A percentile compares a stretch with the other conserved stretches of the same genome.
Conservation (phyloP, 1,140 invertebrate genomes). For the Drosophila jambulina region DNA sequence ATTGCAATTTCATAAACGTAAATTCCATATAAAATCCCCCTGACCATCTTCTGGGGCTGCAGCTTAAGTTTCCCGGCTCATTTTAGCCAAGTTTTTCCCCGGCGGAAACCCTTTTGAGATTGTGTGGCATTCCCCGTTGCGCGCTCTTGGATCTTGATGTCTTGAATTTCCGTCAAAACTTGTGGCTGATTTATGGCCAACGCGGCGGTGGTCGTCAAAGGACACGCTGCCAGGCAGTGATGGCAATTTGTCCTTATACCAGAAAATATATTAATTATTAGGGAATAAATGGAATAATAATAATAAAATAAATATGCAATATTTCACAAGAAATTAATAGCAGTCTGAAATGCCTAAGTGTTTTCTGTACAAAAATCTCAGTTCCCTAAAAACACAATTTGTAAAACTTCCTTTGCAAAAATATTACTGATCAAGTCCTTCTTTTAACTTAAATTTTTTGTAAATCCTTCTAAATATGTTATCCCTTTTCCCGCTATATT, state of each 20-base stretch:
- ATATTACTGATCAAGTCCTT: too few relatives aligned
- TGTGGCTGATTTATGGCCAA: constrained; percentile 72
- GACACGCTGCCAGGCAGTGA: constrained; percentile 18
- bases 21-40: constrained; percentile 7
- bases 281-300: not conserved
- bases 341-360: fast-evolving
- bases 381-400: not conserved
- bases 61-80: constrained; percentile 29
- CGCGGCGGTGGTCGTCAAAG: constrained; percentile 32
- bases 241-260: not conserved
- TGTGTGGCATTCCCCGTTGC: constrained; percentile 7
- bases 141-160: constrained; percentile 24
- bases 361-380: not conserved
- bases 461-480: too few relatives aligned
- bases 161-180: constrained; percentile 77
- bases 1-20: constrained; percentile 21
- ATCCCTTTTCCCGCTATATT: not conserved
- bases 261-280: not conserved
- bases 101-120: constrained; percentile 32
- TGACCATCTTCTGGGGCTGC: constrained; percentile 1
- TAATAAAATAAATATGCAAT: not conserved
- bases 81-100: constrained; percentile 12
- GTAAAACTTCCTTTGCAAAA: too few relatives aligned
- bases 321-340: not conserved
- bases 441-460: too few relatives aligned